Evolutionary conservation across 2,113 vertebrate genomes (phyloP).

Genomic region (Otolemur garnettii): DNA sequence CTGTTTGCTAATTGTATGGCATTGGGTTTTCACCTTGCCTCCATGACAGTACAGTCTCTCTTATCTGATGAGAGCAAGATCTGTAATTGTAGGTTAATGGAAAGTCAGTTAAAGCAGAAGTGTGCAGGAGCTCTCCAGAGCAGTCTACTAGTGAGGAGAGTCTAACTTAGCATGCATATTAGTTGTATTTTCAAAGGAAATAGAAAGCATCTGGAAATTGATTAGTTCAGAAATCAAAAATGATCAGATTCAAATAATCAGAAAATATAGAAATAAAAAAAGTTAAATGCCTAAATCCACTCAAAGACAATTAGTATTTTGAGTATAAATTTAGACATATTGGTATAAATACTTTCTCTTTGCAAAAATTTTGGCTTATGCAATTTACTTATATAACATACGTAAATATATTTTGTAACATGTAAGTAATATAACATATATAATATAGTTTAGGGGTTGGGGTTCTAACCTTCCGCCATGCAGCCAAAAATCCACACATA

Average conservation of each 20-base stretch:
- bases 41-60: conserved; percentile 16
- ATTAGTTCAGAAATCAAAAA: conserved; percentile 19
- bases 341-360: not conserved
- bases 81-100: conserved; percentile 71
- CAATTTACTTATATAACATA: conserved; percentile 4
- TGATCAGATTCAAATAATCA: conserved; percentile 35
- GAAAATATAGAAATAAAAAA: conserved; percentile 3
- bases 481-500: not conserved
- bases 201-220: not conserved
- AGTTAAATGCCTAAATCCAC: conserved; percentile 33
- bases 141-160: not conserved
- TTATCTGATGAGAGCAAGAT: conserved; percentile 60
- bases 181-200: conserved; percentile 14
- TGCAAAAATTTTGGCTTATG: conserved; percentile 15
- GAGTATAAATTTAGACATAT: not conserved
- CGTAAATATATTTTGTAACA: not conserved
- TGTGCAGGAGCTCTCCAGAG: not conserved
- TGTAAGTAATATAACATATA: not conserved
- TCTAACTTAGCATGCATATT: not conserved
- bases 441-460: not conserved
- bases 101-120: conserved; percentile 49
- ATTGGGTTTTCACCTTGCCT: not conserved
- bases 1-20: conserved; percentile 43
- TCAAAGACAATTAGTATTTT: conserved; percentile 1
- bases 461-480: too few species aligned